phyloP scores from a whole-genome alignment of 2,113 vertebrate species.

The Myiopsitta monachus region DNA sequence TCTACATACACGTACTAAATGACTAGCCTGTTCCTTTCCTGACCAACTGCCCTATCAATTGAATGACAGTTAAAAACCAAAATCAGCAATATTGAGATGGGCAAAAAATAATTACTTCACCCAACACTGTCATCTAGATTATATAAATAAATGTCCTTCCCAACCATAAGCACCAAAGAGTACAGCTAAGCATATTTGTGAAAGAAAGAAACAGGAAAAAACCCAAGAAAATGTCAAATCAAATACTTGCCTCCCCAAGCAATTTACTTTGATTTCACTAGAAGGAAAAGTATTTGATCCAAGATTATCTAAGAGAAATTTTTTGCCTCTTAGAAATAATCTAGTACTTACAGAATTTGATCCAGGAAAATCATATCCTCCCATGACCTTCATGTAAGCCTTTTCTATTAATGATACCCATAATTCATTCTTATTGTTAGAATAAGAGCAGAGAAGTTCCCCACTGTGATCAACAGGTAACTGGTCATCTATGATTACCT shows the following conservation, averaged over 20 bases:
- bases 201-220: neutral
- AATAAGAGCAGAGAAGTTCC: constrained; percentile 96
- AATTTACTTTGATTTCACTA: neutral
- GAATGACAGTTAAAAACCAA: neutral
- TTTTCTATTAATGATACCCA: constrained; percentile 99
- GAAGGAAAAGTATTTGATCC: neutral
- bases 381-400: constrained; percentile 99
- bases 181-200: neutral
- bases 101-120: neutral
- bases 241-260: neutral
- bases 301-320: neutral
- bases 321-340: neutral
- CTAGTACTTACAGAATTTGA: constrained; percentile 91
- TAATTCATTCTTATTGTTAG: constrained; percentile 95
- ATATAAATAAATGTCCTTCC: neutral
- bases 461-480: constrained; percentile 93
- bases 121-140: neutral
- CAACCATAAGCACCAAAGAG: neutral
- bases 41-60: neutral
- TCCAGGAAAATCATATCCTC: constrained; percentile 97
- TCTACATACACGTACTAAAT: neutral
- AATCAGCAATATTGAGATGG: neutral
- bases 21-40: neutral
- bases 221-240: neutral
- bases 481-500: constrained; percentile 98